Conservation (phyloP, 37 sponge, comb jelly and placozoan species). For the Crambe crambe region DNA sequence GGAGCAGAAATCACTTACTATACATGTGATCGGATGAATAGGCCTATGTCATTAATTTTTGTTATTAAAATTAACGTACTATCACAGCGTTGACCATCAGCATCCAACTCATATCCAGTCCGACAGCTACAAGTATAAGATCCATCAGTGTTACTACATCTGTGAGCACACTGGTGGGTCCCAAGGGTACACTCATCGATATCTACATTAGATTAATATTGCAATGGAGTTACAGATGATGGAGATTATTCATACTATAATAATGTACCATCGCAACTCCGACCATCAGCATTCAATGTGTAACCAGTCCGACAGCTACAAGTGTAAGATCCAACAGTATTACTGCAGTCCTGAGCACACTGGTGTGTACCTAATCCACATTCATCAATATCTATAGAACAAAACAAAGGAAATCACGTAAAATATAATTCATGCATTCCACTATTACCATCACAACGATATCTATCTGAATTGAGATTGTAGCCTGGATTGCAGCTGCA, state of each 20-base stretch:
- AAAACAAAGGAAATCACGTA: neutral
- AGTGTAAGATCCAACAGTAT: conserved; percentile 28
- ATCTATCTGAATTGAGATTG: neutral
- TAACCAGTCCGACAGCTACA: conserved; percentile 24
- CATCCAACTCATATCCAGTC: neutral
- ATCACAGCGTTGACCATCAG: neutral
- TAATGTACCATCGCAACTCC: no score
- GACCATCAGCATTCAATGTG: no score
- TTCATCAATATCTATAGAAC: conserved; percentile 23
- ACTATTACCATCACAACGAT: neutral
- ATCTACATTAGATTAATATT: conserved; percentile 17
- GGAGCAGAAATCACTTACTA: neutral
- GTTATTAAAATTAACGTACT: no score
- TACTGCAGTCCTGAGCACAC: conserved; percentile 37
- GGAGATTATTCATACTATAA: conserved; percentile 25
- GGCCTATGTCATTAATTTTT: no score
- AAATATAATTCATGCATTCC: neutral
- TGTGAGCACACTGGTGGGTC: neutral
- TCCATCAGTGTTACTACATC: neutral
- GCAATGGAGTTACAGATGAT: no score
- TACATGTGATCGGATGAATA: no score
- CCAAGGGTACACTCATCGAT: neutral
- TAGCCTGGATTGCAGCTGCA: neutral
- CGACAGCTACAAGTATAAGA: conserved; percentile 1
- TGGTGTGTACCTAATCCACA: conserved; percentile 7